Evolutionary conservation across 2,888 invertebrate genomes (phyloP).

Genomic region (Syrphus vitripennis): DNA sequence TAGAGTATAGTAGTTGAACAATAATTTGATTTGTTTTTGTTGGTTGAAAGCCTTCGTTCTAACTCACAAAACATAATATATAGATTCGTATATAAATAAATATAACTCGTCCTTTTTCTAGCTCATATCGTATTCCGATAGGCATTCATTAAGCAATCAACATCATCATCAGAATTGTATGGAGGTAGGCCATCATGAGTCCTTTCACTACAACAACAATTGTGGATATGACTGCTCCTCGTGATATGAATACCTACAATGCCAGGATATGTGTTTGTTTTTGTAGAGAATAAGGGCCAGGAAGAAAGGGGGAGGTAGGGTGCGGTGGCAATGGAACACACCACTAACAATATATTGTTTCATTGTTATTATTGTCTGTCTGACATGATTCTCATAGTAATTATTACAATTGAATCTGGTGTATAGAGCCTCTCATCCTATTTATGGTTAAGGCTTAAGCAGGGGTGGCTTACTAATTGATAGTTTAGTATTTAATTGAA

Average conservation of each 20-base stretch:
- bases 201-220: not conserved
- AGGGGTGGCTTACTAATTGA: slow-evolving; percentile 62
- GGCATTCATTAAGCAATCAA: slow-evolving; percentile 69
- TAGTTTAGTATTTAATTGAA: slow-evolving; percentile 71
- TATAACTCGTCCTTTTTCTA: slow-evolving; percentile 20
- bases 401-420: slow-evolving; percentile 46
- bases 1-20: slow-evolving; percentile 32
- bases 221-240: not conserved
- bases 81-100: not conserved
- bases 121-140: slow-evolving; percentile 68
- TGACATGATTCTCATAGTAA: slow-evolving; percentile 68
- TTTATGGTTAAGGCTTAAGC: slow-evolving; percentile 19
- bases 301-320: not conserved
- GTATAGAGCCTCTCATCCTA: not conserved
- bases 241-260: slow-evolving; percentile 14
- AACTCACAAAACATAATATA: not conserved
- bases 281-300: not conserved
- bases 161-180: slow-evolving; percentile 52
- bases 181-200: slow-evolving; percentile 1
- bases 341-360: slow-evolving; percentile 41
- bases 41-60: not conserved
- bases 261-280: not conserved
- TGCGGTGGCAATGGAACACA: not conserved
- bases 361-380: slow-evolving; percentile 64
- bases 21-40: slow-evolving; percentile 68